These are phyloP conservation scores for Pollachius pollachius DNA, from an alignment of 2,113 vertebrate species.

Conservation along the genomic window DNA sequence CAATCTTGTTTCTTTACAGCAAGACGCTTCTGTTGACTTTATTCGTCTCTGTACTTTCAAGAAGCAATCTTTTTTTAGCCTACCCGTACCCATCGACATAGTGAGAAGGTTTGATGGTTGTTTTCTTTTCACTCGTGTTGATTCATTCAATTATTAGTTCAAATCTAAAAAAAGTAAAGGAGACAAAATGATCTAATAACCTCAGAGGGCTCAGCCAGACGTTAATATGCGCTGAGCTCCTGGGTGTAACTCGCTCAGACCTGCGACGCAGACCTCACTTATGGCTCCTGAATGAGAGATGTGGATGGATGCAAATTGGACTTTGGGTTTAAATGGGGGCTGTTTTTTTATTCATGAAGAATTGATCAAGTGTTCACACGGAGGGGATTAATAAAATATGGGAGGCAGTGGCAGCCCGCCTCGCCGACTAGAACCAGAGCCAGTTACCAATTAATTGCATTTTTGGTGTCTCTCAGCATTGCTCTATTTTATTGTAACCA, in stretches of 20 bases:
- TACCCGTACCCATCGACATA: not conserved
- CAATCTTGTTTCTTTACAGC: not conserved
- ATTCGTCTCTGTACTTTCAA: not conserved
- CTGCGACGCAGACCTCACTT: not conserved
- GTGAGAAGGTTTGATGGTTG: not conserved
- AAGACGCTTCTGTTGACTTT: not conserved
- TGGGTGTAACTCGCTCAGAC: not conserved
- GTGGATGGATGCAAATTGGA: conserved; percentile 37
- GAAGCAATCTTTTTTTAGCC: not conserved
- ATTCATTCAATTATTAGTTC: not conserved
- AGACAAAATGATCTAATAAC: not conserved
- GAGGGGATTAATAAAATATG: conserved; percentile 49
- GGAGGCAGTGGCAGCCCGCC: conserved; percentile 13
- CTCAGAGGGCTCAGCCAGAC: not conserved
- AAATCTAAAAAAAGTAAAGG: not conserved
- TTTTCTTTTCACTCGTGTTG: not conserved
- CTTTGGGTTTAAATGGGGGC: conserved; percentile 36
- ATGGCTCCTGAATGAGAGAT: conserved; percentile 4
- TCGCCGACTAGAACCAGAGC: not conserved
- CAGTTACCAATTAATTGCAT: conserved; percentile 23
- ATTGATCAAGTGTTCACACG: conserved; percentile 46
- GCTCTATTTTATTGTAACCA: no score
- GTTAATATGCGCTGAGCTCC: not conserved
- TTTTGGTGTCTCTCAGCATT: no score
- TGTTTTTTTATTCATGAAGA: conserved; percentile 55